Evolutionary conservation across 2,888 invertebrate species (phyloP).

Genomic region (Lypha dubia): DNA sequence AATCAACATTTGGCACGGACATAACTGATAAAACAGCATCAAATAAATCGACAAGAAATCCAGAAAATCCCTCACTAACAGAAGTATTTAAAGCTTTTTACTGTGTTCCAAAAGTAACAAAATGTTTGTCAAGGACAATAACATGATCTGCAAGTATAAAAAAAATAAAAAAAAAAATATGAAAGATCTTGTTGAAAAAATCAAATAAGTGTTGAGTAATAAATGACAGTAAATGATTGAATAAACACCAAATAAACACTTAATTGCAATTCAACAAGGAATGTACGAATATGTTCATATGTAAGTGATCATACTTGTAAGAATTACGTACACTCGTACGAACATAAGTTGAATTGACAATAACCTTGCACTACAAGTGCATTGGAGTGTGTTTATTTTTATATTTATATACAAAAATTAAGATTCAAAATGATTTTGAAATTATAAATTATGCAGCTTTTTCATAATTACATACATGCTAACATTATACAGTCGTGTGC

Average conservation of each 20-base stretch:
- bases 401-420: conserved; percentile 7
- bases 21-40: conserved; percentile 21
- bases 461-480: conserved; percentile 17
- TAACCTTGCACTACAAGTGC: conserved; percentile 64
- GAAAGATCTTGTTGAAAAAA: neutral
- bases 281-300: too few species aligned
- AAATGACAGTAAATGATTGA: conserved; percentile 36
- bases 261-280: conserved; percentile 13
- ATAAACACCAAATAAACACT: neutral
- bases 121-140: conserved; percentile 71
- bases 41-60: conserved; percentile 1
- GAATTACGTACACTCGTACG: neutral
- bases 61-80: neutral
- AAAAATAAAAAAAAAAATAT: neutral
- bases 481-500: conserved; percentile 7
- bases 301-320: neutral
- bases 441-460: conserved; percentile 37
- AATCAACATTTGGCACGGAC: conserved; percentile 59
- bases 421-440: conserved; percentile 28
- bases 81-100: conserved; percentile 64
- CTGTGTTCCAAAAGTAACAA: conserved; percentile 68
- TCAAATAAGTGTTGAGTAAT: neutral
- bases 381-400: conserved; percentile 29
- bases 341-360: conserved; percentile 29
- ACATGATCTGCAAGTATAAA: conserved; percentile 65